Base-by-base conservation (phyloP, 2,797 vertebrate species). In the Podarcis lilfordi region DNA sequence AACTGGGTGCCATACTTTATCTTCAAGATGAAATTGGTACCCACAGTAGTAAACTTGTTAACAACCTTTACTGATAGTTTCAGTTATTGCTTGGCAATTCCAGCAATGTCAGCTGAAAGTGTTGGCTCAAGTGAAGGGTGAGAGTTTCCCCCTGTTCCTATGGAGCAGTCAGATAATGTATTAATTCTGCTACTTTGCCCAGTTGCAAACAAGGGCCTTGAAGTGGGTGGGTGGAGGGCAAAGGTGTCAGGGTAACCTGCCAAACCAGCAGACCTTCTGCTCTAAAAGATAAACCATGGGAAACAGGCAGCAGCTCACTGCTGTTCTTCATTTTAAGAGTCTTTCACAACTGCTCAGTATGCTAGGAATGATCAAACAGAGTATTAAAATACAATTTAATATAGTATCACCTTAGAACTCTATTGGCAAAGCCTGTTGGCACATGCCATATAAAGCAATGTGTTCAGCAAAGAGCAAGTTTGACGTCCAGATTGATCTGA, bases 1-100 rank as follows among this genome's bases (percentile, higher is more conserved):
- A 84, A 92, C 91, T 87, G 89, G 82, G 89, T 87, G 84, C 91
- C 92, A 91, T 64, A 93, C 45, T 87, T 89, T 75, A 91, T 92
- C 88, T 92, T 90, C 72, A 71, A 68, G 61, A 82, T 92, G 89
- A 93, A 90, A 90, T 87, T 90, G 88, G 82, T 92, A 91, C 69
- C 83, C 71, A 61, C 86, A 91, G 61, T 61, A 86, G 83, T 80
- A 89, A 45, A 88, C 71, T 50, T 84, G 81, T 89, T 90, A 94
- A 92, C 86, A 93, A 93, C 64, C 61, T 90, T 89, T 91, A 75
- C 87, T 91, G 87, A 89, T 50, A 83, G 85, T 72, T 93, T 92
- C 88, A 82, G 40, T 88, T 89, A 84, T 91, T 89, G 78, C 64
- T 89, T 87, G 86, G 81, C 29, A 89, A 94, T 79, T 43, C 29